Conservation (phyloP, 2,113 vertebrate genomes). For the Mugil cephalus region DNA sequence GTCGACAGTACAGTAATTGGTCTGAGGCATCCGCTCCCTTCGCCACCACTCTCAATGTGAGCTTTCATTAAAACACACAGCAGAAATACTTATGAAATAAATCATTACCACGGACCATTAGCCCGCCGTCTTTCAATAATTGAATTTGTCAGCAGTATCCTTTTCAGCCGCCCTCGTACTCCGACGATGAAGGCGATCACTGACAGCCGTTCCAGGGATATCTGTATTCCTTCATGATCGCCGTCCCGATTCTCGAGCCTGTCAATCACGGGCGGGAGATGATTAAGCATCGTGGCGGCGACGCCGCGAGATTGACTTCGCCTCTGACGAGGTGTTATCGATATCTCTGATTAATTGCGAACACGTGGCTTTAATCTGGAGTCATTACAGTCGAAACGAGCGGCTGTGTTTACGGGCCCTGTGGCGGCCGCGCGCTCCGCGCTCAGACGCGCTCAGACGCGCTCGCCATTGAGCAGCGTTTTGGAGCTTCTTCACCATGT, state of each 20-base stretch:
- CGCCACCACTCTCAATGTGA: slow-evolving; percentile 88
- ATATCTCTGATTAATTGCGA: slow-evolving; percentile 62
- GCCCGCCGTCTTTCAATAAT: slow-evolving; percentile 94
- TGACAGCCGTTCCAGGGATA: slow-evolving; percentile 70
- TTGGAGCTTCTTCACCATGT: slow-evolving; percentile 32
- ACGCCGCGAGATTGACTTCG: slow-evolving; percentile 56
- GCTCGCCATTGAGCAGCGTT: slow-evolving; percentile 37
- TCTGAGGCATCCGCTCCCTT: slow-evolving; percentile 81
- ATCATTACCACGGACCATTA: slow-evolving; percentile 97
- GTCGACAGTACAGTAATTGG: slow-evolving; percentile 84
- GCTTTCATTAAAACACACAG: slow-evolving; percentile 91
- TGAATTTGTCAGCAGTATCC: slow-evolving; percentile 97
- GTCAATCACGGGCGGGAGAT: slow-evolving; percentile 61
- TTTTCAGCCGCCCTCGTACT: slow-evolving; percentile 91
- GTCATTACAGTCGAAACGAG: slow-evolving; percentile 37
- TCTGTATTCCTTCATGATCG: slow-evolving; percentile 43
- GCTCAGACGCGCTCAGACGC: slow-evolving; percentile 30
- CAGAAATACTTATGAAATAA: slow-evolving; percentile 96
- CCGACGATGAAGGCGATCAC: slow-evolving; percentile 92
- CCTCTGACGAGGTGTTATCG: slow-evolving; percentile 57
- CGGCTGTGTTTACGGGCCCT: slow-evolving; percentile 9
- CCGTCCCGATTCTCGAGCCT: slow-evolving; percentile 37
- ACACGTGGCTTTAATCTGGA: slow-evolving; percentile 41
- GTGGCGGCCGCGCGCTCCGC: slow-evolving; percentile 11
- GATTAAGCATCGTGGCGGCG: slow-evolving; percentile 42